These are phyloP conservation scores for Himalopsyche kuldschensis DNA, from an alignment of 2,888 invertebrate genomes.

Conservation along the genomic window DNA sequence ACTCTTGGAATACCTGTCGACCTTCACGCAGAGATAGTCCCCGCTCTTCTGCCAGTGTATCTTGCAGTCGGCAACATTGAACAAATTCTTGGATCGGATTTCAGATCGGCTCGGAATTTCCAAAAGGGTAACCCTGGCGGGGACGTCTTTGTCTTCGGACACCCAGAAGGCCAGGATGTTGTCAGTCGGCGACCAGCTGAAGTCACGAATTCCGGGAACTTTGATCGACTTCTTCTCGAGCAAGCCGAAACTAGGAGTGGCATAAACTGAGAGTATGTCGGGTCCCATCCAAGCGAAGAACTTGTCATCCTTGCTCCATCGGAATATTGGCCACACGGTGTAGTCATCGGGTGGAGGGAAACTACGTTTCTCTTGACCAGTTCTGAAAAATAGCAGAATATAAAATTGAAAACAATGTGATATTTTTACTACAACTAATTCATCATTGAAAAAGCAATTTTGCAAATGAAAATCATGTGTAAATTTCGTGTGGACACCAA, in stretches of 20 bases:
- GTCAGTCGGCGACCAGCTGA: slow-evolving; percentile 98
- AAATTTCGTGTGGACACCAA: too few species aligned
- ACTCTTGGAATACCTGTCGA: slow-evolving; percentile 78
- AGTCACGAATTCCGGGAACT: slow-evolving; percentile 85
- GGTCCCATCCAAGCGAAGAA: slow-evolving; percentile 89
- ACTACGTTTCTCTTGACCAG: slow-evolving; percentile 89
- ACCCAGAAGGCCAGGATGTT: slow-evolving; percentile 98
- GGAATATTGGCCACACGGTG: slow-evolving; percentile 90
- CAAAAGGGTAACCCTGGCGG: slow-evolving; percentile 90
- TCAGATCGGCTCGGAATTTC: slow-evolving; percentile 90
- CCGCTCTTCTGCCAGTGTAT: slow-evolving; percentile 99
- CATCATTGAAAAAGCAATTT: too few species aligned
- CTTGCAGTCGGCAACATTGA: slow-evolving; percentile 97
- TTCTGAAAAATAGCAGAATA: slow-evolving; percentile 52
- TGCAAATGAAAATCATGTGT: too few species aligned
- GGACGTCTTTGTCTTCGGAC: slow-evolving; percentile 94
- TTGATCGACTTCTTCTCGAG: slow-evolving; percentile 94
- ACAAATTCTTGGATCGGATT: slow-evolving; percentile 90
- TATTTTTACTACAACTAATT: too few species aligned
- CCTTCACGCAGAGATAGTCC: slow-evolving; percentile 95
- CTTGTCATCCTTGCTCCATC: slow-evolving; percentile 95
- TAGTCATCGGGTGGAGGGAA: slow-evolving; percentile 84
- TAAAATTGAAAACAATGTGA: too few species aligned
- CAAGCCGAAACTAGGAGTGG: slow-evolving; percentile 93
- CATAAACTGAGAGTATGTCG: slow-evolving; percentile 89